Evolutionary conservation across 2,113 vertebrate species (phyloP).

Genomic region (Girardinichthys multiradiatus): DNA sequence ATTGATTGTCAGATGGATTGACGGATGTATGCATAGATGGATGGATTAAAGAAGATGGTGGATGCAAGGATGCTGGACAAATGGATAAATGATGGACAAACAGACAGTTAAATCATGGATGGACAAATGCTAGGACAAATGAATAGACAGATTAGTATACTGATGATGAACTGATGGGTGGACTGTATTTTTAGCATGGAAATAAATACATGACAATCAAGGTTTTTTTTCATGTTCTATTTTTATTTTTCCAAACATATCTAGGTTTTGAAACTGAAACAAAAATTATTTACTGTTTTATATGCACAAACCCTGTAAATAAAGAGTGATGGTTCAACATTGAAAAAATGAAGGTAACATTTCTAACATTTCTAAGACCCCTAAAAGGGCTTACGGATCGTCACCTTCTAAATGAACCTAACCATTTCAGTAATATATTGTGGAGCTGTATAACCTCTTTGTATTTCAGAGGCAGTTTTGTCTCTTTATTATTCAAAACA

Average conservation of each 20-base stretch:
- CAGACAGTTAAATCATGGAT: too few species aligned
- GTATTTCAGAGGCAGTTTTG: constrained; percentile 20
- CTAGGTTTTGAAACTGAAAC: too few species aligned
- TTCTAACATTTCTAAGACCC: background rate
- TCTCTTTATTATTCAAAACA: constrained; percentile 25
- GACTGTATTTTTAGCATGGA: too few species aligned
- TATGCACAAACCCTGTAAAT: background rate
- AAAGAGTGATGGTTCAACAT: background rate
- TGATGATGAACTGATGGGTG: background rate
- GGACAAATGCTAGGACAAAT: background rate
- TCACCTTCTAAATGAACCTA: constrained; percentile 1
- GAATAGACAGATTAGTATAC: background rate
- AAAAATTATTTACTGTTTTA: background rate
- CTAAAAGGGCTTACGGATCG: background rate
- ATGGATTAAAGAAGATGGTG: too few species aligned
- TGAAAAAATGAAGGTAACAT: background rate
- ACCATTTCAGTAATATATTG: background rate
- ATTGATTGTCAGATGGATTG: too few species aligned
- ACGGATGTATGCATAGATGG: too few species aligned
- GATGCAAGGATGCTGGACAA: too few species aligned
- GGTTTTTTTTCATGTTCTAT: too few species aligned
- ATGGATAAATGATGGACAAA: too few species aligned
- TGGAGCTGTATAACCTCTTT: constrained; percentile 5
- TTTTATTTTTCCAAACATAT: too few species aligned
- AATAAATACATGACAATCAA: background rate